Evolutionary conservation across 2,797 vertebrate genomes (phyloP).

Genomic region (Hafferia zeledoni): DNA sequence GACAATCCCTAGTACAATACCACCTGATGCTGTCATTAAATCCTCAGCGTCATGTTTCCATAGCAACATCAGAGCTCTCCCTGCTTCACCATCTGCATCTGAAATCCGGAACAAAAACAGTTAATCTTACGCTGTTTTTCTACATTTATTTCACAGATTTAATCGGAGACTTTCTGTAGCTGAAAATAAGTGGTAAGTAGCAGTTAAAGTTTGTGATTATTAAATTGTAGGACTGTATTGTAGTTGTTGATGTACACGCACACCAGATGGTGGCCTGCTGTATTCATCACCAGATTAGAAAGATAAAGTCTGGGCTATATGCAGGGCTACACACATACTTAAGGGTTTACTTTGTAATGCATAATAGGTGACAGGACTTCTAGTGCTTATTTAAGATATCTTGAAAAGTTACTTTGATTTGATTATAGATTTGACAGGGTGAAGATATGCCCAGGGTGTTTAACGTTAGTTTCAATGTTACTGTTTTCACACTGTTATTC

Average conservation of each 20-base stretch:
- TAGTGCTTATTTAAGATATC: not conserved
- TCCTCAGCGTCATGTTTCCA: slow-evolving; percentile 68
- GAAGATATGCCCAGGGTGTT: not conserved
- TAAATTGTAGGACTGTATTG: slow-evolving; percentile 42
- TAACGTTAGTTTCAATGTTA: not conserved
- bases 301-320: slow-evolving; percentile 74
- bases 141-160: not conserved
- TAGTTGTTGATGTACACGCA: slow-evolving; percentile 1
- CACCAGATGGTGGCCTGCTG: slow-evolving; percentile 76
- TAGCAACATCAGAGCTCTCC: slow-evolving; percentile 70
- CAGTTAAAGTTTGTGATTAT: slow-evolving; percentile 60
- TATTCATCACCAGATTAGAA: slow-evolving; percentile 75
- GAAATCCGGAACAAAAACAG: slow-evolving; percentile 15
- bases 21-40: slow-evolving; percentile 61
- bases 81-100: not conserved
- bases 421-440: not conserved
- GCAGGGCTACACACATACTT: slow-evolving; percentile 39
- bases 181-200: slow-evolving; percentile 52
- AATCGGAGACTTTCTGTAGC: slow-evolving; percentile 19
- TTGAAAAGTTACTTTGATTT: not conserved
- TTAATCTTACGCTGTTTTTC: slow-evolving; percentile 21
- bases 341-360: slow-evolving; percentile 31
- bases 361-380: slow-evolving; percentile 18
- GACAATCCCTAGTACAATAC: slow-evolving; percentile 16
- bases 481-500: not conserved